Conservation (phyloP, 2,797 vertebrate genomes). For the Spinibarbus caldwelli region DNA sequence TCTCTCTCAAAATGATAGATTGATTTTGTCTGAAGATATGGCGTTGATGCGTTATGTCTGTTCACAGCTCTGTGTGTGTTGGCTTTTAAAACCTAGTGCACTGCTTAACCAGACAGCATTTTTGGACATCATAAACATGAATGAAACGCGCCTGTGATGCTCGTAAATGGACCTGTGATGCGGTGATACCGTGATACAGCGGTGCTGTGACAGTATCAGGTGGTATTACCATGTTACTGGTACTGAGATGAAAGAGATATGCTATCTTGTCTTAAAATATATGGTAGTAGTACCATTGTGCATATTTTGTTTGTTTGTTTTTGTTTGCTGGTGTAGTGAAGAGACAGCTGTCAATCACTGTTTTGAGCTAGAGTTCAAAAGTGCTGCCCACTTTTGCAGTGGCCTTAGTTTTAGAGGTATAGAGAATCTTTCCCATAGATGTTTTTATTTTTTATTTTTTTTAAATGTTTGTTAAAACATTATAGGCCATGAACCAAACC, state of each 20-base stretch:
- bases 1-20: neutral
- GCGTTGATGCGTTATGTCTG: slow-evolving; percentile 13
- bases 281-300: no score
- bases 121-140: neutral
- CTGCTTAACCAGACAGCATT: neutral
- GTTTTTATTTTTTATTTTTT: no score
- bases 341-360: neutral
- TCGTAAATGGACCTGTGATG: neutral
- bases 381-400: neutral
- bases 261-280: no score
- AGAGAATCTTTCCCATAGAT: no score
- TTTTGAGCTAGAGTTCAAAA: neutral
- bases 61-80: neutral
- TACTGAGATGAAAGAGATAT: neutral
- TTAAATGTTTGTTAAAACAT: neutral
- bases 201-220: neutral
- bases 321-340: no score
- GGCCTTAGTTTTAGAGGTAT: neutral
- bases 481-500: no score
- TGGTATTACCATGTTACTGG: neutral
- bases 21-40: neutral
- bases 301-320: no score
- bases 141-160: neutral
- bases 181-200: neutral
- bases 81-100: neutral